These are phyloP conservation scores for Micronycteris hirsuta DNA, from an alignment of 2,113 vertebrate species.

Conservation along the genomic window DNA sequence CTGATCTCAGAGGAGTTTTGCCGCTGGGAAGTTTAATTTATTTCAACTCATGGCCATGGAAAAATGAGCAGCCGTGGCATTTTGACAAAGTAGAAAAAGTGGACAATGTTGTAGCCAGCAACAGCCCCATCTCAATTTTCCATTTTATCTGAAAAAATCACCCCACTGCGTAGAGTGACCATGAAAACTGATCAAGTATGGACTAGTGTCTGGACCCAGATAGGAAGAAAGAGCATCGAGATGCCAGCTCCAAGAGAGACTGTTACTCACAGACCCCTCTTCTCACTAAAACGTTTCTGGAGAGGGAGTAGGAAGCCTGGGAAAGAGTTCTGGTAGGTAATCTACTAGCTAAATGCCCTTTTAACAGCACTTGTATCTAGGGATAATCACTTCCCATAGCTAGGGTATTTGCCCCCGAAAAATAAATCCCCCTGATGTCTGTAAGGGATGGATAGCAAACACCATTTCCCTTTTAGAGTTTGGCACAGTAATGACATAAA, in stretches of 20 bases:
- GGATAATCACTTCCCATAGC: slow-evolving; percentile 34
- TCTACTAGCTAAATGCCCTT: slow-evolving; percentile 44
- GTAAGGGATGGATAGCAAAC: slow-evolving; percentile 56
- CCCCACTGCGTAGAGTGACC: slow-evolving; percentile 68
- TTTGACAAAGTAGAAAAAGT: slow-evolving; percentile 79
- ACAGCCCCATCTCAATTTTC: slow-evolving; percentile 79
- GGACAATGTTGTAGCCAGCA: slow-evolving; percentile 71
- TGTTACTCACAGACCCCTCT: background rate
- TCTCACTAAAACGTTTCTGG: background rate
- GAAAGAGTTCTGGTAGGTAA: background rate
- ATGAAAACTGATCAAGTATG: slow-evolving; percentile 71
- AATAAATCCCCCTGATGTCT: slow-evolving; percentile 54
- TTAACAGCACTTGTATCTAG: slow-evolving; percentile 12
- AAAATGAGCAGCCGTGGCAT: slow-evolving; percentile 77
- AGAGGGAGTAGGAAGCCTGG: background rate
- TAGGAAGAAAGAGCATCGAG: slow-evolving; percentile 37
- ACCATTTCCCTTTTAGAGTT: slow-evolving; percentile 65
- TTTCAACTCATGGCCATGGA: slow-evolving; percentile 82
- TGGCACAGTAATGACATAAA: slow-evolving; percentile 37
- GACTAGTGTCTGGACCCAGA: background rate
- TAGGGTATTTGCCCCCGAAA: slow-evolving; percentile 28
- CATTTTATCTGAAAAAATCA: slow-evolving; percentile 82
- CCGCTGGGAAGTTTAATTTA: slow-evolving; percentile 85
- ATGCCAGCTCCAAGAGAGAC: slow-evolving; percentile 21
- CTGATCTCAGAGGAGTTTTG: slow-evolving; percentile 81